These are phyloP conservation scores for Eristalinus sepulchralis DNA, from an alignment of 2,888 invertebrate species.

Conservation along the genomic window DNA sequence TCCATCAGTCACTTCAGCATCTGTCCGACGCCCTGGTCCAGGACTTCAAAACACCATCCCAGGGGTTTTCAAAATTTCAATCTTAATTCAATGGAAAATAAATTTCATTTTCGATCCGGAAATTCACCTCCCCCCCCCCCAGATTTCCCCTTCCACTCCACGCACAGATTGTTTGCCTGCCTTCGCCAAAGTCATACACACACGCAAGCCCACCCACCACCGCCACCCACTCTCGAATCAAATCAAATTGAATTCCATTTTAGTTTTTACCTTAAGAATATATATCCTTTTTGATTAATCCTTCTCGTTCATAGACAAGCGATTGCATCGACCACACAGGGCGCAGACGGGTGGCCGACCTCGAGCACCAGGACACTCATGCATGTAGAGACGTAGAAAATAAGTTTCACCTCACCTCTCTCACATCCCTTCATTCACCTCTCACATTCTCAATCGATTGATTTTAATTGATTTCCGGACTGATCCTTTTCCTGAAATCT, in stretches of 20 bases:
- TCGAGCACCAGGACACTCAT: neutral
- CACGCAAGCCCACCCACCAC: neutral
- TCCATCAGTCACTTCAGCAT: too few species aligned
- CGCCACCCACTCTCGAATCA: neutral
- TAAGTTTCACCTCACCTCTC: neutral
- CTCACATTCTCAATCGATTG: neutral
- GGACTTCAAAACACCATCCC: too few species aligned
- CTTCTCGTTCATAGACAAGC: constrained; percentile 7
- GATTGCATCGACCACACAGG: neutral
- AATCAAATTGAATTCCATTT: neutral
- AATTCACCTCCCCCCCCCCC: too few species aligned
- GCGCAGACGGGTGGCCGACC: neutral
- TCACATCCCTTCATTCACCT: too few species aligned
- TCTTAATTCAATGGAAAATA: too few species aligned
- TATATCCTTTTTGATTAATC: constrained; percentile 16
- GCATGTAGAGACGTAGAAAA: constrained; percentile 32
- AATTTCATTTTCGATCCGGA: too few species aligned
- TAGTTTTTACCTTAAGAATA: constrained; percentile 9
- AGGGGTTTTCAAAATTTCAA: too few species aligned
- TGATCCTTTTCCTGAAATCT: constrained; percentile 48
- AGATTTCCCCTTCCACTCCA: too few species aligned
- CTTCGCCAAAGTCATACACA: neutral
- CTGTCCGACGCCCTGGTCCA: too few species aligned
- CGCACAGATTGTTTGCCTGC: neutral
- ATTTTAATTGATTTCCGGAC: constrained; percentile 11